These are phyloP conservation scores for Gryon sp. DNA, from an alignment of 1,140 invertebrate species.

Conservation along the genomic window DNA sequence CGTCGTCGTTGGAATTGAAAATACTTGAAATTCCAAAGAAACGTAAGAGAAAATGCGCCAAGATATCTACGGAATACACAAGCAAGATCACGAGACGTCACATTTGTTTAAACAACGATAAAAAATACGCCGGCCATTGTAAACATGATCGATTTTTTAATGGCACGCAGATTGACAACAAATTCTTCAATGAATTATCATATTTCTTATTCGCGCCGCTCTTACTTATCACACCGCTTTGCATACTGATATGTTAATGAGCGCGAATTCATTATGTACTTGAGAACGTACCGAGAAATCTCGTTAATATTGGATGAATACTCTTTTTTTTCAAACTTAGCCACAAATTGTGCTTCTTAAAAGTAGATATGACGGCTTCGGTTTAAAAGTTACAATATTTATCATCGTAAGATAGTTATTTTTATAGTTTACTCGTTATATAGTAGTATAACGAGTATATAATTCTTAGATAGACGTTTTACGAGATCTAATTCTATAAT, in stretches of 20 bases:
- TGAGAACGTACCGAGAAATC: too few species aligned
- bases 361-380: too few species aligned
- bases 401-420: too few species aligned
- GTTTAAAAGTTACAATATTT: too few species aligned
- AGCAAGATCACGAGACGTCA: constrained; percentile 52
- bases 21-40: constrained; percentile 70
- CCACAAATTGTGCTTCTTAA: too few species aligned
- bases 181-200: constrained; percentile 12
- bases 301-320: too few species aligned
- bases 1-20: constrained; percentile 66
- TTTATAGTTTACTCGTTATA: too few species aligned
- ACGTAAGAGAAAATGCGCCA: constrained; percentile 65
- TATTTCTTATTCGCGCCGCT: background rate
- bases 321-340: background rate
- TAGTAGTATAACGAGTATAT: too few species aligned
- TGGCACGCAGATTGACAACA: constrained; percentile 10
- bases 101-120: constrained; percentile 62
- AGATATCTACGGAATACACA: constrained; percentile 64
- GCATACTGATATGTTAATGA: constrained; percentile 26
- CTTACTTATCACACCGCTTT: constrained; percentile 2
- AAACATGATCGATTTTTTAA: constrained; percentile 40
- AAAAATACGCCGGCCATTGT: constrained; percentile 28
- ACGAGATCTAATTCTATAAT: too few species aligned
- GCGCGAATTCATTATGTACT: constrained; percentile 3
- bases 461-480: too few species aligned